Evolutionary conservation across 2,888 invertebrate species (phyloP).

Genomic region (Oscheius sp.): DNA sequence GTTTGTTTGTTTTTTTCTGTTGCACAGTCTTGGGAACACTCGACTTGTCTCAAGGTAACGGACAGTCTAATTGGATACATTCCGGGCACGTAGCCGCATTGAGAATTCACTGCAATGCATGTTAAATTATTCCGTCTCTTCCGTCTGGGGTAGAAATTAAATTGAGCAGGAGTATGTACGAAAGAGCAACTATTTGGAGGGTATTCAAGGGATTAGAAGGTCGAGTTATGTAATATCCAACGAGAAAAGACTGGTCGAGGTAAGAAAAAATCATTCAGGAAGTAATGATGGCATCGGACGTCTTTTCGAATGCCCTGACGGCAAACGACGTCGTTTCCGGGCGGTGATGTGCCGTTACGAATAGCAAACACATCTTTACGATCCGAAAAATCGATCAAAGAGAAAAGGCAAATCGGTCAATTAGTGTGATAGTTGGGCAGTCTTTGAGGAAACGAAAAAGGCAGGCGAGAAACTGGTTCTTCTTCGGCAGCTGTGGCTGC

Average conservation of each 20-base stretch:
- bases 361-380: constrained; percentile 23
- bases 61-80: constrained; percentile 3
- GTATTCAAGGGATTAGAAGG: too few relatives aligned
- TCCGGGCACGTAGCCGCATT: constrained; percentile 7
- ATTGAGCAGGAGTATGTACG: neutral
- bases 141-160: constrained; percentile 1
- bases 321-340: constrained; percentile 16
- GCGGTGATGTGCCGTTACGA: constrained; percentile 19
- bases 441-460: neutral
- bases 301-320: constrained; percentile 4
- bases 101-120: constrained; percentile 26
- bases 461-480: neutral
- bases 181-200: neutral
- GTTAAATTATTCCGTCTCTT: constrained; percentile 18
- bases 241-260: neutral
- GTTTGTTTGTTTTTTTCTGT: constrained; percentile 10
- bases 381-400: constrained; percentile 17
- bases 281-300: too few relatives aligned
- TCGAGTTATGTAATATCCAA: neutral
- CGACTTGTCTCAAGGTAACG: constrained; percentile 7
- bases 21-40: constrained; percentile 14
- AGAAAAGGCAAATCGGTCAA: neutral
- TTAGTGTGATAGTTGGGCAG: neutral
- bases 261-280: too few relatives aligned
- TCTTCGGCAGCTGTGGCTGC: neutral